Conservation (phyloP, 2,113 vertebrate genomes). For the Microcebus ravelobensis region DNA sequence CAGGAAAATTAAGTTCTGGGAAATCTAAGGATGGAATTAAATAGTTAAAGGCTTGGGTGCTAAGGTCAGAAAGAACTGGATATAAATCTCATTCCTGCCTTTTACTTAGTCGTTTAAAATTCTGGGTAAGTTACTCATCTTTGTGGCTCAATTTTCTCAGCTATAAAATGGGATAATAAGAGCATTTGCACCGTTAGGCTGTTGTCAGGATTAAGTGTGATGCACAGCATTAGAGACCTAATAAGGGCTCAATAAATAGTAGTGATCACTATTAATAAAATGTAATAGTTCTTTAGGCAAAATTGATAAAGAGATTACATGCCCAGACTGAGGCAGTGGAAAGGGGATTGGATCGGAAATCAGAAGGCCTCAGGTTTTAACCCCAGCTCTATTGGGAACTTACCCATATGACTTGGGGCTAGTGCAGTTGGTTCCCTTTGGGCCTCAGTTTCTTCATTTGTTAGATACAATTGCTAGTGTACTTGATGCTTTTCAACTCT, state of each 20-base stretch:
- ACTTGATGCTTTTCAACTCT: neutral
- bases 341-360: neutral
- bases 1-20: slow-evolving; percentile 26
- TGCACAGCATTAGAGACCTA: neutral
- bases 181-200: neutral
- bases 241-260: neutral
- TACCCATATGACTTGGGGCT: neutral
- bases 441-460: neutral
- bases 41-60: neutral
- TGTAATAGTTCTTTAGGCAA: neutral
- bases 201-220: neutral
- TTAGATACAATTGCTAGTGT: neutral
- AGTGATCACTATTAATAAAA: neutral
- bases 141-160: neutral
- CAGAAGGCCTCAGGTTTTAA: neutral
- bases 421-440: neutral
- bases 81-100: neutral
- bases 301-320: neutral
- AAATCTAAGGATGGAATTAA: neutral
- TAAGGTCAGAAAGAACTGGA: slow-evolving; percentile 18
- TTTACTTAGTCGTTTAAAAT: neutral
- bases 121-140: neutral
- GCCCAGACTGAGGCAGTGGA: neutral
- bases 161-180: neutral
- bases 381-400: neutral